Base-by-base conservation (phyloP, 2,797 vertebrate genomes). In the Phoeniculus purpureus region DNA sequence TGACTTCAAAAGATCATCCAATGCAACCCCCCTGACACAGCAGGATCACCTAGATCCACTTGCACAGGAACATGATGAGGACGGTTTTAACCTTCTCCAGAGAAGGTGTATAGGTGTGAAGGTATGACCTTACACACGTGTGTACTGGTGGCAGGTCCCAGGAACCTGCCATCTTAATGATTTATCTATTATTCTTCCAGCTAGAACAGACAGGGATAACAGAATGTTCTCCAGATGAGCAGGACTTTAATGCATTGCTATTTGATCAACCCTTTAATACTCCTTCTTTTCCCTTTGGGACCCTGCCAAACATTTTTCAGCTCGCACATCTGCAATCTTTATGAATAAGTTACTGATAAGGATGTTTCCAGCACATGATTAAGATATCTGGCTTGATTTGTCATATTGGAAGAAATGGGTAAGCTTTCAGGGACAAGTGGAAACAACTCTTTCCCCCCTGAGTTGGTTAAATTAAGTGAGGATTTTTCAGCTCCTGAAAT, bases 351-450 rank as follows among this genome's bases (percentile, higher is more conserved):
- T 93, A 90, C 93, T 91, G 94, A 95, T 96, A 95, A 96, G 87
- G 87, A 85, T 64, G 79, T 94, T 97, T 97, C 81, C 89, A 96
- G 89, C 55, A 94, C 92, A 95, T 93, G 89, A 97, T 97, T 96
- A 97, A 97, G 96, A 95, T 96, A 97, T 94, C 94, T 93, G 76
- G 72, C 87, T 81, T 90, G 92, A 95, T 97, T 96, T 96, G 64
- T 89, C 77, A 9, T 82, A 84, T 94, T 81, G 81, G 81, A 94
- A 87, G 72, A 95, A 81, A 93, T 88, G 59, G 40, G 64, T 77
- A 93, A 90, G 75, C 70, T 88, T 84, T 95, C 89, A 92, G 87
- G 73, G 94, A 92, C 47, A 89, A 95, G 92, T 21, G n/a, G 91
- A 94, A 95, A 95, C 62, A 37, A 77, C 82, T 60, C 16, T 66